A percentile compares a stretch with the other conserved stretches of the same genome.
These are phyloP conservation scores for Egretta garzetta DNA, from an alignment of 2,113 vertebrate species.

Conservation along the genomic window DNA sequence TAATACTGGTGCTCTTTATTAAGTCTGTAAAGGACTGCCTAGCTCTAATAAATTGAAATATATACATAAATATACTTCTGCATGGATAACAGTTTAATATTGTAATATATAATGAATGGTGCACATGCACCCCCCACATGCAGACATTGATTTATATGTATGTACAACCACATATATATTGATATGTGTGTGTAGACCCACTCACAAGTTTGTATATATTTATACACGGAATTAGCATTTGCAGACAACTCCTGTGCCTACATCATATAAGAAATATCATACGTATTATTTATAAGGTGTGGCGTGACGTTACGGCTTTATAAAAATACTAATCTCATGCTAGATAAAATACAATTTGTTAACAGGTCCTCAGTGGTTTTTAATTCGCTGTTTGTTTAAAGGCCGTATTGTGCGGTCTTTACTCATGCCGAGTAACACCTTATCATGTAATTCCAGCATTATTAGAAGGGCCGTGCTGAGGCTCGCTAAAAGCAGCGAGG, in stretches of 20 bases:
- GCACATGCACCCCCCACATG: neutral
- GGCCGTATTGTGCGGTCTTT: neutral
- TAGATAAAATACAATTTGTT: slow-evolving; percentile 33
- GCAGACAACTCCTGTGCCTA: neutral
- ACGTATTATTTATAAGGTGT: slow-evolving; percentile 21
- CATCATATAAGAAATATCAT: neutral
- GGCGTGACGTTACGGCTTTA: neutral
- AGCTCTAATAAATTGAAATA: slow-evolving; percentile 81
- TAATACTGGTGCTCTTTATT: slow-evolving; percentile 72
- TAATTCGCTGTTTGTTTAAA: slow-evolving; percentile 8
- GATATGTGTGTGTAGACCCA: neutral
- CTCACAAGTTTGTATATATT: slow-evolving; percentile 25
- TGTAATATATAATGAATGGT: slow-evolving; percentile 50
- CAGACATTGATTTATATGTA: neutral
- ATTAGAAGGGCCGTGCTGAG: neutral
- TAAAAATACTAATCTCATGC: slow-evolving; percentile 12
- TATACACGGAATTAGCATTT: neutral
- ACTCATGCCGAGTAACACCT: neutral
- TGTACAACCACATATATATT: neutral
- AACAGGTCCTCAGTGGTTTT: neutral
- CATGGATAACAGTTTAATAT: slow-evolving; percentile 66
- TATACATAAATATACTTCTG: slow-evolving; percentile 81
- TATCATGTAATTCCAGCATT: fast-evolving
- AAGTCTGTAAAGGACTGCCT: slow-evolving; percentile 77
- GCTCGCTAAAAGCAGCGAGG: neutral